Base-by-base conservation (phyloP, 2,888 invertebrate species). In the Parasteatoda lunata region DNA sequence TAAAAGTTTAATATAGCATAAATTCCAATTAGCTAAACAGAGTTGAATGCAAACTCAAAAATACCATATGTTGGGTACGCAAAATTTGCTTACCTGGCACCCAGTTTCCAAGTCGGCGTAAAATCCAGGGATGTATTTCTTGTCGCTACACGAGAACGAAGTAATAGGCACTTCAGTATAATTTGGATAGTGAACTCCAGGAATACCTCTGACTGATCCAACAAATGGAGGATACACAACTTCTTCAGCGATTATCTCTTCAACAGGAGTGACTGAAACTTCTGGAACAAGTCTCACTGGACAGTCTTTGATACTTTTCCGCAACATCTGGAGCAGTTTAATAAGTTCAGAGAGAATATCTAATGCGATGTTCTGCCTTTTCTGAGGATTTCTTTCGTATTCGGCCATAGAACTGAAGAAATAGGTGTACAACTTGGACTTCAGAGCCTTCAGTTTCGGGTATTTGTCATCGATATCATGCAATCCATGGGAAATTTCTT, bases 81-180 rank as follows among this genome's bases (percentile, higher is more conserved):
- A 30, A 30, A 30, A 30, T 30, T 30, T 30, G 5, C 6, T 77
- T 77, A 88, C 88, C 70, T 89, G 88, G 75, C 90, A 90, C 4
- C 88, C 88, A 89, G 97, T 95, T 92, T 97, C 97, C 2, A 96
- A 95, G 91, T 97, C 96, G 9, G 97, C 97, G 91, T 97, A 97
- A 94, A 97, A 97, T 90, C 97, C 97, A 3, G 97, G 96, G 48
- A 89, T 77, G 30, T 94, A 95, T 0, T 96, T 96, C 59, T 96
- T 96, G 90, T 95, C 93, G 73, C 94, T 93, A 91, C 97, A 97
- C 3, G 95, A 95, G 93, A 97, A 97, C 89, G 94, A 94, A 30
- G 97, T 97, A 51, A 94, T 94, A 0, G 97, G 97, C 1, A 96
- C 78, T 54, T 88, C 88, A 9, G 59, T 69, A 47, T 89, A 89